A percentile compares a stretch with the other conserved stretches of the same genome.
Conservation (phyloP, 2,113 vertebrate genomes). For the Neofelis nebulosa region DNA sequence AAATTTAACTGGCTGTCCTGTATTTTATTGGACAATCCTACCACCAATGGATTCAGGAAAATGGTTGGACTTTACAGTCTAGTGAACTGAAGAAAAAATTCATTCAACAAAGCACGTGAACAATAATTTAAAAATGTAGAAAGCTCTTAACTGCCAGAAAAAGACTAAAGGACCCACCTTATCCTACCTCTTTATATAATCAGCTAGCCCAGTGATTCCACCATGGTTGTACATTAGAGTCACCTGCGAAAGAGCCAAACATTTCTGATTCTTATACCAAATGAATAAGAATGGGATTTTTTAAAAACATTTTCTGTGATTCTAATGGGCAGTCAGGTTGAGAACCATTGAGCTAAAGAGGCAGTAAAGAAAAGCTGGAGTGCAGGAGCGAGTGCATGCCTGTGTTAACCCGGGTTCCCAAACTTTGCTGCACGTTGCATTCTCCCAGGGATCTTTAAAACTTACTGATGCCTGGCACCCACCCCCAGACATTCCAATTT, state of each 20-base stretch:
- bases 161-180: background rate
- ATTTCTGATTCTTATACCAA: background rate
- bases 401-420: background rate
- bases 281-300: background rate
- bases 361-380: background rate
- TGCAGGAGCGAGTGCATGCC: background rate
- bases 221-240: background rate
- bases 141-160: background rate
- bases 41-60: background rate
- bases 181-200: background rate
- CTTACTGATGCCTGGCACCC: background rate
- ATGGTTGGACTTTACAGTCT: background rate
- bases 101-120: background rate
- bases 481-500: background rate
- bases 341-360: background rate
- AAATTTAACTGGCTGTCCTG: background rate
- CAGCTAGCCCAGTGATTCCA: background rate
- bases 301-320: background rate
- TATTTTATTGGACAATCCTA: background rate
- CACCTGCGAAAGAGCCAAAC: background rate
- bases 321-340: background rate
- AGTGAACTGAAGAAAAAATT: background rate
- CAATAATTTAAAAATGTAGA: background rate
- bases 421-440: background rate
- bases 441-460: background rate